phyloP scores from a whole-genome alignment of 2,888 invertebrate species.

The Electrophaes corylata region DNA sequence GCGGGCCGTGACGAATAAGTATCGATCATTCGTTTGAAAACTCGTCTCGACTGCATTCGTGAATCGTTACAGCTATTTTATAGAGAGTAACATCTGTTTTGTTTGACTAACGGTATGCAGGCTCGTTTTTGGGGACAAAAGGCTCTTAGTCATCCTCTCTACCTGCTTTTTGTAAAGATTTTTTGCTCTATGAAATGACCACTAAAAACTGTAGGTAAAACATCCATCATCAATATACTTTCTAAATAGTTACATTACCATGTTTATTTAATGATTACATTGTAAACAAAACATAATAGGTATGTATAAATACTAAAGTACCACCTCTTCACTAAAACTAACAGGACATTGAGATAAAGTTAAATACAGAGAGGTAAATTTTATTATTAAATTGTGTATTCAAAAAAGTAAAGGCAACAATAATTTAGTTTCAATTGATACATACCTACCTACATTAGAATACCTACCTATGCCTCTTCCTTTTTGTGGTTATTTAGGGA shows the following conservation, averaged over 20 bases:
- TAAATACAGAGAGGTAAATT: too few relatives aligned
- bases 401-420: too few relatives aligned
- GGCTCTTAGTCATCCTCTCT: constrained; percentile 70
- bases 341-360: too few relatives aligned
- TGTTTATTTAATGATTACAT: background rate
- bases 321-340: too few relatives aligned
- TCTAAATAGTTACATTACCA: background rate
- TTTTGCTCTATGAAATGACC: constrained; percentile 43
- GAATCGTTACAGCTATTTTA: constrained; percentile 68
- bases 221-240: background rate
- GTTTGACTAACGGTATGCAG: constrained; percentile 76
- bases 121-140: constrained; percentile 77
- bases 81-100: constrained; percentile 69
- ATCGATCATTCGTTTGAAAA: constrained; percentile 71
- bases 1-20: constrained; percentile 63
- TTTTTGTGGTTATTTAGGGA: too few relatives aligned
- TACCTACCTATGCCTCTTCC: too few relatives aligned
- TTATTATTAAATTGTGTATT: too few relatives aligned
- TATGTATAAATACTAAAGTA: too few relatives aligned
- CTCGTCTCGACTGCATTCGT: constrained; percentile 50
- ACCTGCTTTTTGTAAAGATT: constrained; percentile 69
- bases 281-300: background rate
- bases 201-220: background rate
- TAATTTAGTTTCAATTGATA: too few relatives aligned
- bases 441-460: too few relatives aligned